Percentiles rank a stretch among this genome's conserved stretches.
Evolutionary conservation across 2,113 vertebrate species (phyloP).

Genomic region (rabbit (Oryctolagus cuniculus)): DNA sequence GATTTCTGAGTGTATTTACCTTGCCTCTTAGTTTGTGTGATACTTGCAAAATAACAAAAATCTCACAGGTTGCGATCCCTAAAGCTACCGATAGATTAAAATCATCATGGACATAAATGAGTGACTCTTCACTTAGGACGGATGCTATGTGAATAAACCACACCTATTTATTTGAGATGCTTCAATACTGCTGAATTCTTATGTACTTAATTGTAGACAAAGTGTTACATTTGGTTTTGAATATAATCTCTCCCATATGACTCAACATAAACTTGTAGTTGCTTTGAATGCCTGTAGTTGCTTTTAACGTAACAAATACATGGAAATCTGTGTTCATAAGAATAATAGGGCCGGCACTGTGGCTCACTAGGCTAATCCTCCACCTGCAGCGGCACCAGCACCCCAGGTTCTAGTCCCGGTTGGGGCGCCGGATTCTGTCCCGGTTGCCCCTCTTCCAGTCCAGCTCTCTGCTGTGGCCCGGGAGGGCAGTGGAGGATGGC

Average conservation of each 20-base stretch:
- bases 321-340: conserved; percentile 21
- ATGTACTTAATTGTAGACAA: neutral
- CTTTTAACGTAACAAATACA: conserved; percentile 2
- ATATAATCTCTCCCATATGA: neutral
- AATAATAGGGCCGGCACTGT: neutral
- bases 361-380: too few species aligned
- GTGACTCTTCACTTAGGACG: neutral
- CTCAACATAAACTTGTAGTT: neutral
- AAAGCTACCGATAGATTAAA: neutral
- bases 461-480: too few species aligned
- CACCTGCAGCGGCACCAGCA: too few species aligned
- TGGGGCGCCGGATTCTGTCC: too few species aligned
- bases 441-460: too few species aligned
- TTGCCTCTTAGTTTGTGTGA: neutral
- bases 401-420: too few species aligned
- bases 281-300: neutral
- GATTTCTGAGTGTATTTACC: neutral
- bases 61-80: neutral
- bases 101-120: neutral
- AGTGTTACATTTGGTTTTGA: conserved; percentile 40
- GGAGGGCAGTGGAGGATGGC: too few species aligned
- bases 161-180: conserved; percentile 8
- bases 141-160: neutral
- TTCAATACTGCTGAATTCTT: conserved; percentile 46
- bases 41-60: neutral